phyloP scores from a whole-genome alignment of 2,113 vertebrate genomes.

The Pao palembangensis region DNA sequence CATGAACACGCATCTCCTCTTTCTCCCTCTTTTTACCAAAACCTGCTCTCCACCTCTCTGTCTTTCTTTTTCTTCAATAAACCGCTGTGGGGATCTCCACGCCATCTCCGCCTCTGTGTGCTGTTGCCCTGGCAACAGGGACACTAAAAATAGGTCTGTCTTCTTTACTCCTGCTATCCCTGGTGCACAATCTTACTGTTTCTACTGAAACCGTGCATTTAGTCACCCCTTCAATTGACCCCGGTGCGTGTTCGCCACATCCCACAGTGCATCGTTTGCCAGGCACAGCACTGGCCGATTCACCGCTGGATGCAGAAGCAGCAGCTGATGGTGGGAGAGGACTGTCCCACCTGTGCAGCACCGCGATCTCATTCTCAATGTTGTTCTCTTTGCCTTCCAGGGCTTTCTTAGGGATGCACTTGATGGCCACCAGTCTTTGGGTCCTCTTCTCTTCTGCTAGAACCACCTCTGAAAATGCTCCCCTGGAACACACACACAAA shows the following conservation, averaged over 20 bases:
- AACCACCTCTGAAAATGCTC: constrained; percentile 96
- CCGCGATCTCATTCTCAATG: constrained; percentile 95
- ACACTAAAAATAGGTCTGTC: constrained; percentile 81
- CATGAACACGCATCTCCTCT: constrained; percentile 9
- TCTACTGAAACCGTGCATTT: constrained; percentile 69
- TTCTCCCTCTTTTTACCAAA: constrained; percentile 9
- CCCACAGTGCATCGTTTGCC: constrained; percentile 1
- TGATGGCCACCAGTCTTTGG: constrained; percentile 91
- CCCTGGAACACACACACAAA: constrained; percentile 69
- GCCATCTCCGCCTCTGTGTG: constrained; percentile 72
- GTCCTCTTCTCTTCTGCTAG: constrained; percentile 92
- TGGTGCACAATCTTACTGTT: constrained; percentile 72
- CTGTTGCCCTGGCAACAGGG: constrained; percentile 79
- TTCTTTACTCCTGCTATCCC: constrained; percentile 80
- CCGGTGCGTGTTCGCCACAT: constrained; percentile 17
- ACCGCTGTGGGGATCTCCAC: constrained; percentile 77
- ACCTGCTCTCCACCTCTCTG: constrained; percentile 33
- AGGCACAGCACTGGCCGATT: constrained; percentile 1
- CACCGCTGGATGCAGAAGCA: constrained; percentile 5
- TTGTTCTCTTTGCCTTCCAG: constrained; percentile 95
- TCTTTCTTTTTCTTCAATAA: constrained; percentile 63
- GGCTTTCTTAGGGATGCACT: constrained; percentile 95
- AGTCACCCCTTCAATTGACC: constrained; percentile 59
- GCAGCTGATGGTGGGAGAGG: not conserved
- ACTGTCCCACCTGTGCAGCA: constrained; percentile 87